Base-by-base conservation (phyloP, 2,888 invertebrate species). In the Epistrophe eligans region DNA sequence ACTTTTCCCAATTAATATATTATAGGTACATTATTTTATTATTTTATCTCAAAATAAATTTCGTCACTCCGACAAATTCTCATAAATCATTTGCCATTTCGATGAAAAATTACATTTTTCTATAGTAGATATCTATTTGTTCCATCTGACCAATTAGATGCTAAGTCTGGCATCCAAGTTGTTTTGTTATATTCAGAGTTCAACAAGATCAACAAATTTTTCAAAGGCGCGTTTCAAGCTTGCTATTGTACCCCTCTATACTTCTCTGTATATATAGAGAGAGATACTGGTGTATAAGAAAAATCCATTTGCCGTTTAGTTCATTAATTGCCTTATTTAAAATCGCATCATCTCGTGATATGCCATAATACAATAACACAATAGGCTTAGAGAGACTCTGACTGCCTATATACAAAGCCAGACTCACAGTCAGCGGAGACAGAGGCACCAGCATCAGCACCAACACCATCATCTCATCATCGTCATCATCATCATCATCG, bases 341-440 rank as follows among this genome's bases (percentile, higher is more conserved):
- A 85, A 72, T 79, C 87, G 79, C 87, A 83, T 79, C 85, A 87
- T 87, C 85, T 82, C 83, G 87, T 87, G 79, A 87, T 83, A 83
- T 83, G 83, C 87, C 87, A 87, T 55, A 80, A 71, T 50, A 77
- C 67, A 67, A 52, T 35, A 70, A 66, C 76, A 76, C 76, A 76
- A 76, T 66, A 64, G 55, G 45, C 66, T 72, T 52, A 52, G 38
- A 50, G 52, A 50, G 55, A n/a, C 43, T 55, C 32, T n/a, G 32
- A 11, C 17, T 48, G 28, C 35, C 6, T 7, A 24, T 3, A 32
- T 40, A 64, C 62, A 66, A 77, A 55, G 32, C 57, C 55, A 24
- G 11, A 64, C 57, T 32, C 57, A n/a, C 11, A 45, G 28, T 28
- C 66, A n/a, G 24, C 24, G 17, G 17, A 55, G 64, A 13, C 55